Base-by-base conservation (phyloP, 2,797 vertebrate species). In the Lepilemur ruficaudatus region DNA sequence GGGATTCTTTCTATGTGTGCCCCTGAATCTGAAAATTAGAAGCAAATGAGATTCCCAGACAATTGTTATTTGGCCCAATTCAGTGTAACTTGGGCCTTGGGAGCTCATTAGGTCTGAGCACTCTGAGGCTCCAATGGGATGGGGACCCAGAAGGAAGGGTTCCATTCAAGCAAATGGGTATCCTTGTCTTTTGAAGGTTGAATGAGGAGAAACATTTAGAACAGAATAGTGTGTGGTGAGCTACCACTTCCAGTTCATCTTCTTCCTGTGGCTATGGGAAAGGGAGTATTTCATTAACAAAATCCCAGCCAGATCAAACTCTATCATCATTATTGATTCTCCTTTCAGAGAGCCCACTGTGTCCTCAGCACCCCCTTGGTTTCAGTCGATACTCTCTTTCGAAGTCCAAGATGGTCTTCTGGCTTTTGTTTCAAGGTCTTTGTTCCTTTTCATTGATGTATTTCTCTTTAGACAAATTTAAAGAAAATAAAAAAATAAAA, bases 391-490 rank as follows among this genome's bases (percentile, higher is more conserved):
- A 85, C 4, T 84, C 17, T 82, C 38, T 38, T 91, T 87, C 88
- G 86, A 94, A 70, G 48, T 75, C 75, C 52, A 92, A 86, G 50
- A 67, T 22, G 23, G 75, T 41, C 75, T 95, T 92, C 90, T 95
- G 92, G n/a, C 57, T 94, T 96, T 82, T 28, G 57, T 78, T 90
- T 84, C 14, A 5, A 78, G 48, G 25, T 57, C 65, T 89, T 86
- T 89, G 38, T 84, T n/a, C 78, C 30, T 94, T 95, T 78, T 46
- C 14, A n/a, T 48, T 83, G 22, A 95, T 87, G 46, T 86, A 2
- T 43, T 15, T 78, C 43, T 50, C 32, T 85, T 94, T 14, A 14
- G 35, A 32, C 25, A 92, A 72, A 94, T 59, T 83, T 80, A 50
- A 72, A 69, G 55, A 61, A 41, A 87, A 84, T 35, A 13, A 2